Evolutionary conservation across 2,113 vertebrate species (phyloP).

Genomic region (Martes martes): DNA sequence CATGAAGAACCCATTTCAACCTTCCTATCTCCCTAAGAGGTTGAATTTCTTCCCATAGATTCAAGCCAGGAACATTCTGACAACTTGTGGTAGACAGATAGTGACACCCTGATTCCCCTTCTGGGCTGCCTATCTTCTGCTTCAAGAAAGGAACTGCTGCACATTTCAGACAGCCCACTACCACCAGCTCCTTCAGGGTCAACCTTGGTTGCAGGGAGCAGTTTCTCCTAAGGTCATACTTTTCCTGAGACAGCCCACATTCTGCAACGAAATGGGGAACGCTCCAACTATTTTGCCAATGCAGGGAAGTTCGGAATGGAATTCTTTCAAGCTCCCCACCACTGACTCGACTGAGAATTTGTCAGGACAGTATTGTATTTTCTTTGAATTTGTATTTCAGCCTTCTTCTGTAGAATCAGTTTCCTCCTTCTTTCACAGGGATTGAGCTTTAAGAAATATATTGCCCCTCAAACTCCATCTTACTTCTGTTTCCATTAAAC

Average conservation of each 20-base stretch:
- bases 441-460: not conserved
- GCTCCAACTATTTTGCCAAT: not conserved
- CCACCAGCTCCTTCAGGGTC: not conserved
- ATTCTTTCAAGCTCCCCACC: not conserved
- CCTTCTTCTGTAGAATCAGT: not conserved
- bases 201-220: not conserved
- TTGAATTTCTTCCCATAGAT: not conserved
- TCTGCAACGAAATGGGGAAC: not conserved
- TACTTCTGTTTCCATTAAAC: not conserved
- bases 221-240: not conserved
- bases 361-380: not conserved
- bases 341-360: not conserved
- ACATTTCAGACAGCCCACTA: not conserved
- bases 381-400: not conserved
- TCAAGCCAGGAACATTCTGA: not conserved
- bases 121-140: rapidly evolving
- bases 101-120: not conserved
- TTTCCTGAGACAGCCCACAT: not conserved
- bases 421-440: not conserved
- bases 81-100: not conserved
- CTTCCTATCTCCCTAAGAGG: not conserved
- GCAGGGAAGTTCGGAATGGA: not conserved
- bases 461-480: not conserved
- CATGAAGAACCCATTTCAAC: not conserved
- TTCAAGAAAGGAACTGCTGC: not conserved